These are phyloP conservation scores for Protobothrops flavoviridis DNA, from an alignment of 2,113 vertebrate genomes.

Conservation along the genomic window DNA sequence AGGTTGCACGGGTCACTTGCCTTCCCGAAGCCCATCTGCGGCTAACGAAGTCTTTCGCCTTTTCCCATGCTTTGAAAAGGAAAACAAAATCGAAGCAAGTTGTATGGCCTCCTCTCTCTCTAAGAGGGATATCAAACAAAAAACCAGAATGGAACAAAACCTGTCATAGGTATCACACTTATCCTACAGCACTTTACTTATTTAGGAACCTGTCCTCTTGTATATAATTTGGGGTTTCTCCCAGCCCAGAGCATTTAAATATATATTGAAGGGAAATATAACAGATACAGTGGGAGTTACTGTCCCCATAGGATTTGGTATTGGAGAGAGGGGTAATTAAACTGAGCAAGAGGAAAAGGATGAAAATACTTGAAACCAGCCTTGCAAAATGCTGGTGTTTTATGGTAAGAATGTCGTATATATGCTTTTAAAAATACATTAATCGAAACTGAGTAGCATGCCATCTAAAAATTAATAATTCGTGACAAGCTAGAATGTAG, in stretches of 20 bases:
- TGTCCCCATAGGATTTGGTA: background rate
- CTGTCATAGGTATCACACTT: background rate
- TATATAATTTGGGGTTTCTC: background rate
- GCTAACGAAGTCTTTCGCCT: background rate
- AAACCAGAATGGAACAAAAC: background rate
- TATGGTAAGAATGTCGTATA: background rate
- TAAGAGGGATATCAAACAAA: background rate
- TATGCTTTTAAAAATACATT: background rate
- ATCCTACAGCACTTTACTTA: background rate
- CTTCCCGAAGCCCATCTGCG: conserved; percentile 58
- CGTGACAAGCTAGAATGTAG: background rate
- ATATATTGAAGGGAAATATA: background rate
- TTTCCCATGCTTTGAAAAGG: background rate
- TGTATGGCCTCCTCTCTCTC: background rate
- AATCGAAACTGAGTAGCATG: background rate
- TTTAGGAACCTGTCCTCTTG: background rate
- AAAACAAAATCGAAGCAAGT: background rate
- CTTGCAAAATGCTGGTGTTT: background rate
- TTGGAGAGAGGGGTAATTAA: background rate
- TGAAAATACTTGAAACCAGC: background rate
- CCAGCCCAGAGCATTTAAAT: background rate
- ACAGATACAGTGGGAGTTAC: background rate
- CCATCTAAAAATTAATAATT: background rate
- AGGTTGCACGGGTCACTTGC: conserved; percentile 56
- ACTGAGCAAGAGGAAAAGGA: background rate